Base-by-base conservation (phyloP, 2,797 vertebrate genomes). In the Pseudomugil gertrudae region DNA sequence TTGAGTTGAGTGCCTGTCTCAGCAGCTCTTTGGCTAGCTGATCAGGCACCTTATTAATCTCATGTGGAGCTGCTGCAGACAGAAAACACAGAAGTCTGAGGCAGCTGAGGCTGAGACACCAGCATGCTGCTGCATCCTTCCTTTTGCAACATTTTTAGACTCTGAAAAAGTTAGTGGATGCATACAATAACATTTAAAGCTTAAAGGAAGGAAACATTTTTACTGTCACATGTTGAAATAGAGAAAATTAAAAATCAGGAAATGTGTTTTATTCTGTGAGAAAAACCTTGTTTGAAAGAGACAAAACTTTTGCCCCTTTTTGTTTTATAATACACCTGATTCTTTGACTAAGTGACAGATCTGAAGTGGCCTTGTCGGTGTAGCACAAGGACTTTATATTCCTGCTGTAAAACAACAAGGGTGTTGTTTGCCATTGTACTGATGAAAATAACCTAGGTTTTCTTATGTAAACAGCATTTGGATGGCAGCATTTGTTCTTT, bases 31-130 rank as follows among this genome's bases (percentile, higher is more conserved):
- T 62, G 27, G 5, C 74, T 60, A 63, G 75, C 72, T 70, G 73
- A 83, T n/a, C n/a, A n/a, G 74, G 70, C 58, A 33, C 55, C 81
- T 88, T 89, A 89, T 91, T 84, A 88, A 87, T 90, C 79, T 90
- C 85, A 69, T 57, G 9, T 55, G 85, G 78, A 83, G 54, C 64
- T 17, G 1, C n/a, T 57, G 66, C 65, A 66, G 84, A 85, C 89
- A 71, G 26, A 58, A 53, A 80, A 57, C 79, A 59, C 77, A 58
- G 64, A 36, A 53, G 74, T 71, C 63, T 68, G 71, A 70, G 77
- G 81, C 60, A 57, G 7, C 36, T 7, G 0, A 68, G 60, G 57
- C 78, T 19, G 57, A 52, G 69, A 70, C 66, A 56, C 47, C 10
- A 17, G 14, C 10, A 10, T 15, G 40, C 48, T 27, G 1, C 45